Base-by-base conservation (phyloP, 2,797 vertebrate species). In the Centropyge bicolor region DNA sequence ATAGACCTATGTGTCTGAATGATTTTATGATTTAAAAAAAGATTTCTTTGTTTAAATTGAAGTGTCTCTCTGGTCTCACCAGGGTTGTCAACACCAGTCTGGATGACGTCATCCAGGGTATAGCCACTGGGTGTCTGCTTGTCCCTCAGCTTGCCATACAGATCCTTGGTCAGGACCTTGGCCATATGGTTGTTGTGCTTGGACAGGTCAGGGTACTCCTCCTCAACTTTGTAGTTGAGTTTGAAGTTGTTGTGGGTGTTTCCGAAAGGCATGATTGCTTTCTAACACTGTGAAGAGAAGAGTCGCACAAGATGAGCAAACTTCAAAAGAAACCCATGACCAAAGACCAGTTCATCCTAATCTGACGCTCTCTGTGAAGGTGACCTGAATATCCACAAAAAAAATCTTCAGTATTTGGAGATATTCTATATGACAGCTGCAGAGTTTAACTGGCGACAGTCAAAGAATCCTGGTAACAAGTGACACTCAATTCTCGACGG, bases 111-210 rank as follows among this genome's bases (percentile, higher is more conserved):
- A 2, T 99, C 97, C 69, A 99, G 0, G 67, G 98, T 99, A 95
- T 96, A 98, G 74, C 98, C 98, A 0, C 97, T 98, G 14, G 97
- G 96, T 0, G 98, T 99, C 84, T 96, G 96, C 83, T 98, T 98
- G 80, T 96, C 80, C 0, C 98, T 96, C 82, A 99, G 95, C 73
- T 96, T 96, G 66, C 22, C 81, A 45, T 99, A 99, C 62, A 98
- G 91, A 0, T 97, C 96, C 3, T 82, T 95, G 78, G 5, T 97
- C 87, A 99, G 91, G 12, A 75, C 95, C 93, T 94, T 98, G 91
- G 98, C 98, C 98, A 99, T 99, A 90, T 99, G 97, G 94, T 99
- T 99, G 95, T 99, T 99, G 93, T 99, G 97, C 81, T 96, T 90
- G 79, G 48, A 65, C 80, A 99, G 94, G 93, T 99, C 97, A 0